These are phyloP conservation scores for Brenthis daphne DNA, from an alignment of 2,888 invertebrate species.

Conservation along the genomic window DNA sequence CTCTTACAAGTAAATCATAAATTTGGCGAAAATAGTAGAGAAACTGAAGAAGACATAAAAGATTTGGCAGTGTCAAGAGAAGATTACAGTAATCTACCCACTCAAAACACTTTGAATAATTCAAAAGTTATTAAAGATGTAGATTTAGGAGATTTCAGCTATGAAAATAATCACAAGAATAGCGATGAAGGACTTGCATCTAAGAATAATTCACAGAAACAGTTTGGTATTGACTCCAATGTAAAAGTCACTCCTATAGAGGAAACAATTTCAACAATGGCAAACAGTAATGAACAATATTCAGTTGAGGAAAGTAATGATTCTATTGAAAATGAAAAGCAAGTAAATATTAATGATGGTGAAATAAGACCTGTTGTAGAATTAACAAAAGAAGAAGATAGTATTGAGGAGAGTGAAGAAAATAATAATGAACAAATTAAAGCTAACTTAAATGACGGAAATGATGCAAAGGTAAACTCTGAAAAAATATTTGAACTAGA, in stretches of 20 bases:
- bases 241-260: not conserved
- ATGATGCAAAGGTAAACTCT: slow-evolving; percentile 50
- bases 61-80: slow-evolving; percentile 20
- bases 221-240: not conserved
- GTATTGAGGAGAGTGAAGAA: slow-evolving; percentile 46
- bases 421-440: slow-evolving; percentile 26
- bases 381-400: slow-evolving; percentile 58
- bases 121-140: slow-evolving; percentile 52
- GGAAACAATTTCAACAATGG: not conserved
- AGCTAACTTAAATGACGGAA: slow-evolving; percentile 28
- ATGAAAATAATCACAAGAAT: slow-evolving; percentile 56
- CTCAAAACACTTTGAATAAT: slow-evolving; percentile 32
- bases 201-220: slow-evolving; percentile 33
- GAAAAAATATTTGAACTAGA: slow-evolving; percentile 11
- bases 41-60: slow-evolving; percentile 11
- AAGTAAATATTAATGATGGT: slow-evolving; percentile 60
- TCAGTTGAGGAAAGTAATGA: slow-evolving; percentile 34
- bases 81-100: slow-evolving; percentile 38
- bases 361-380: slow-evolving; percentile 73
- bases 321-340: slow-evolving; percentile 42
- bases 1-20: not conserved
- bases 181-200: slow-evolving; percentile 53
- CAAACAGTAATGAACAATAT: not conserved
- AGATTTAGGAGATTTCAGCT: slow-evolving; percentile 58
- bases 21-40: not conserved